Evolutionary conservation across 2,888 invertebrate species (phyloP).

Genomic region (Hydrotaea diabolus): DNA sequence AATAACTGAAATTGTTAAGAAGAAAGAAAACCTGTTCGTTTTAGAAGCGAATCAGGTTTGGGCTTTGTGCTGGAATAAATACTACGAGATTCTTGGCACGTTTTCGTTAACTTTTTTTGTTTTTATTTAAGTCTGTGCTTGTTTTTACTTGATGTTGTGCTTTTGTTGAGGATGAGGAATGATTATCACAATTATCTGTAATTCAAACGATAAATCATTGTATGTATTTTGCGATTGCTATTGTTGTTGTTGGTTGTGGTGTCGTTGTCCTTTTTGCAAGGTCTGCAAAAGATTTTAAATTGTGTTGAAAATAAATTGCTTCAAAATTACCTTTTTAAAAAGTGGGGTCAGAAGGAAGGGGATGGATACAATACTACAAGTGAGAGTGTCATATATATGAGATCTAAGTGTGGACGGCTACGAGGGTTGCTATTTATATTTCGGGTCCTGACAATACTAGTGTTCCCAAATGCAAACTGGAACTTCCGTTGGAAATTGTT

Average conservation of each 20-base stretch:
- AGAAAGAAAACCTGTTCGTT: background rate
- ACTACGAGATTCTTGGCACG: conserved; percentile 15
- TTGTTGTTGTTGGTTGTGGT: background rate
- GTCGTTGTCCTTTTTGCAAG: background rate
- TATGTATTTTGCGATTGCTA: conserved; percentile 48
- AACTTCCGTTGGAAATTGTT: too few species aligned
- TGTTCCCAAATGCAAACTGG: too few species aligned
- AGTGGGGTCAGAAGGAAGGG: background rate
- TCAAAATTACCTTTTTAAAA: conserved; percentile 27
- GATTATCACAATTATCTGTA: conserved; percentile 79
- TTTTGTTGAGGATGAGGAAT: conserved; percentile 65
- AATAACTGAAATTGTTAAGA: conserved; percentile 16
- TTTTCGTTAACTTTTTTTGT: conserved; percentile 13
- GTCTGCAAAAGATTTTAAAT: conserved; percentile 7
- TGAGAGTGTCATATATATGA: background rate
- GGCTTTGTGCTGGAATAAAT: background rate
- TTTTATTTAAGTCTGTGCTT: background rate
- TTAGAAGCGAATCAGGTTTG: background rate
- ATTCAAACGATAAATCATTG: conserved; percentile 79
- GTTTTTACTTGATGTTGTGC: too few species aligned
- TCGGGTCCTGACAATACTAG: too few species aligned
- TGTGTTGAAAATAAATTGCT: conserved; percentile 46
- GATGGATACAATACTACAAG: background rate
- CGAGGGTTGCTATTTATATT: too few species aligned
- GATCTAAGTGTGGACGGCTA: background rate